phyloP scores from a whole-genome alignment of 2,797 vertebrate genomes.

The Ctenosaura bakeri region DNA sequence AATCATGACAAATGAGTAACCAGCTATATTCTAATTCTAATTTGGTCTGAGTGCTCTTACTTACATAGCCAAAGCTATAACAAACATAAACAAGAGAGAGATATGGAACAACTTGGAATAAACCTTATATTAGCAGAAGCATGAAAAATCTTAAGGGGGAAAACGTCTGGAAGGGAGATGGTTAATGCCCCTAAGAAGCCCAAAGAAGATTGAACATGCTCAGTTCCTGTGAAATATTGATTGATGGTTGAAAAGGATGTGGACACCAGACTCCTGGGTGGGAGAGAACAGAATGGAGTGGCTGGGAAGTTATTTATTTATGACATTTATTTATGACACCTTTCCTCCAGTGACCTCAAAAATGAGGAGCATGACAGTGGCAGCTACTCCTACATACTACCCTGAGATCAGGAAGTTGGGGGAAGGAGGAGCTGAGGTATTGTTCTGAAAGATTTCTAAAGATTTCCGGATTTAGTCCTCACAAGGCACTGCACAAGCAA shows the following conservation, averaged over 20 bases:
- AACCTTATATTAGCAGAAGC: not conserved
- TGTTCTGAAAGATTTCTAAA: too few species aligned
- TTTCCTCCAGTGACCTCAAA: not conserved
- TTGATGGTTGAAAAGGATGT: too few species aligned
- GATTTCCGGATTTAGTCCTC: too few species aligned
- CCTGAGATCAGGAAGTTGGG: too few species aligned
- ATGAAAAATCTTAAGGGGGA: not conserved
- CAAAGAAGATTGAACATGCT: too few species aligned
- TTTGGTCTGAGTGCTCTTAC: not conserved
- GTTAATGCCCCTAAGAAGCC: not conserved
- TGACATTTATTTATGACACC: not conserved
- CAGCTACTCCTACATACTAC: too few species aligned
- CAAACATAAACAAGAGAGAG: not conserved
- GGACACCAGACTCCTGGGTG: not conserved
- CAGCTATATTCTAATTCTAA: not conserved
- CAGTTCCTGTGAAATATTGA: not conserved
- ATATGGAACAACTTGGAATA: not conserved
- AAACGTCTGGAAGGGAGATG: not conserved
- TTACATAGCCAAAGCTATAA: not conserved
- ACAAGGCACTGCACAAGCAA: too few species aligned
- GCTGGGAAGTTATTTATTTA: not conserved
- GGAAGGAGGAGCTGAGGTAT: too few species aligned
- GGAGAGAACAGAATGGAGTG: not conserved
- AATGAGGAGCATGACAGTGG: not conserved
- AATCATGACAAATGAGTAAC: not conserved